These are phyloP conservation scores for Ylistrum balloti DNA, from an alignment of 1,140 invertebrate species.

Conservation along the genomic window DNA sequence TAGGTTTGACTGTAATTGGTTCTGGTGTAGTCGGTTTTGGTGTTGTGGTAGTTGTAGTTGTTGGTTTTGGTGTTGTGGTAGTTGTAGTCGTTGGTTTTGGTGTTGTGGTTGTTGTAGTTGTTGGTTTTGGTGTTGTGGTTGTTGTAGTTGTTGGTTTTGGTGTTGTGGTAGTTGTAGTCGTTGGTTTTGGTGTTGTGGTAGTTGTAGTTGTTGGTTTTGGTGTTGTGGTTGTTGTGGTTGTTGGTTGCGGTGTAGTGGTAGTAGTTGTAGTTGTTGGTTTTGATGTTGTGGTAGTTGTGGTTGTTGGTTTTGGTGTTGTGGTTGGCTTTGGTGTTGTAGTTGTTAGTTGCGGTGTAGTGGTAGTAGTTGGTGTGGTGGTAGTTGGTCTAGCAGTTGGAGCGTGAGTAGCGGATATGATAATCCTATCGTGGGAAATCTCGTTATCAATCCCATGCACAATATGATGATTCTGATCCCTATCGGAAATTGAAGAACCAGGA, in stretches of 20 bases:
- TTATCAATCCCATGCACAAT: neutral
- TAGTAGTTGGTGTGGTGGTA: conserved; percentile 23
- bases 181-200: neutral
- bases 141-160: conserved; percentile 41
- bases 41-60: neutral
- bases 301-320: neutral
- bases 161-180: conserved; percentile 47
- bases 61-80: too few species aligned
- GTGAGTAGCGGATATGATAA: conserved; percentile 45
- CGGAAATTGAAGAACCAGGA: neutral
- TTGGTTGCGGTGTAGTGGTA: neutral
- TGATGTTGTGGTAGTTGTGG: neutral
- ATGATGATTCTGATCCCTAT: neutral
- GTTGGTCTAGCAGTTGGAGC: conserved; percentile 46
- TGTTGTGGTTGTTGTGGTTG: neutral
- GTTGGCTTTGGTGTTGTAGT: conserved; percentile 45
- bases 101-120: neutral
- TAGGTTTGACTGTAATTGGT: conserved; percentile 22
- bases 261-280: conserved; percentile 42
- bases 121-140: neutral
- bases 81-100: conserved; percentile 42
- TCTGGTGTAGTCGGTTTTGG: conserved; percentile 14
- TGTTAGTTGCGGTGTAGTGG: conserved; percentile 25
- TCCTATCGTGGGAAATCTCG: conserved; percentile 14
- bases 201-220: neutral